These are phyloP conservation scores for Muricea muricata DNA, from an alignment of 92 coral and sea anemone genomes.

Conservation along the genomic window DNA sequence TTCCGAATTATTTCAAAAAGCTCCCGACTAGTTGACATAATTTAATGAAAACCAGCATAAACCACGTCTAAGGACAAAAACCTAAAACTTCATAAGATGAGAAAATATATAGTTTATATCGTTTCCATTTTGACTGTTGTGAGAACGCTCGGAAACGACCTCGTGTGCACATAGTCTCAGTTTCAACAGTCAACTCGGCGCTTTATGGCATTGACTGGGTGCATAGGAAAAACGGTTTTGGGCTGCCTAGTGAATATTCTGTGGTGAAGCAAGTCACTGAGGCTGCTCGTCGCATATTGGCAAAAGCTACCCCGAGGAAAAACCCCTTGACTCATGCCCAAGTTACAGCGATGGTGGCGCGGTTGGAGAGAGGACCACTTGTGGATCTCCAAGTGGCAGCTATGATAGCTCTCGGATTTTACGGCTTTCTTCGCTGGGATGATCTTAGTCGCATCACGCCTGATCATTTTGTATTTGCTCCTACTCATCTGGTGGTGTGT, in stretches of 20 bases:
- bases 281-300: neutral
- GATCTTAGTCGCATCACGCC: conserved; percentile 40
- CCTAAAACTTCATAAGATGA: too few species aligned
- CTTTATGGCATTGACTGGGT: conserved; percentile 66
- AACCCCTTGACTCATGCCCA: neutral
- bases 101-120: too few species aligned
- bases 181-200: conserved; percentile 61
- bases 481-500: conserved; percentile 50
- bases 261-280: conserved; percentile 19
- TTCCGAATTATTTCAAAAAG: too few species aligned
- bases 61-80: too few species aligned
- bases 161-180: too few species aligned
- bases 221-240: conserved; percentile 29
- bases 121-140: too few species aligned
- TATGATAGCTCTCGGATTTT: conserved; percentile 41
- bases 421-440: conserved; percentile 58
- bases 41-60: too few species aligned
- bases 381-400: conserved; percentile 47
- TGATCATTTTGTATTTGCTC: conserved; percentile 34
- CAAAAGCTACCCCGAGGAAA: neutral
- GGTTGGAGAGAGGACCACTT: neutral
- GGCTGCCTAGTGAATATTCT: neutral
- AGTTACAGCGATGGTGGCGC: neutral
- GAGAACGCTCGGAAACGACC: too few species aligned
- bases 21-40: too few species aligned